phyloP scores from a whole-genome alignment of 2,888 invertebrate species.

The Tachina grossa region DNA sequence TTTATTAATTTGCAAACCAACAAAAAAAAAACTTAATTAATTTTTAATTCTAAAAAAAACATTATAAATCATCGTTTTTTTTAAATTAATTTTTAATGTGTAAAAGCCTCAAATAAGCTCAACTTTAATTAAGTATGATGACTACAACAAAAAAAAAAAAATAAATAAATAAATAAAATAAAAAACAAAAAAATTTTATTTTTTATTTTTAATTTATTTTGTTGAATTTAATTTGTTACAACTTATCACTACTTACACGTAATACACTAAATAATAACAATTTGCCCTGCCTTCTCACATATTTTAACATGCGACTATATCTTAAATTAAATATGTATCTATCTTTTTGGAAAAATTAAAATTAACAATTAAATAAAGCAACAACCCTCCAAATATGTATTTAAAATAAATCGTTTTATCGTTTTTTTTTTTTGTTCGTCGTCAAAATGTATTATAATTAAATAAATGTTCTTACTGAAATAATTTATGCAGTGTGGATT shows the following conservation, averaged over 20 bases:
- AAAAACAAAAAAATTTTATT: conserved; percentile 6
- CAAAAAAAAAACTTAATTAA: conserved; percentile 57
- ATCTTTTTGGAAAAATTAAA: conserved; percentile 32
- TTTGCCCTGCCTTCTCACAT: conserved; percentile 44
- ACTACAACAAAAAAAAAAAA: conserved; percentile 49
- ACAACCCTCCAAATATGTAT: conserved; percentile 53
- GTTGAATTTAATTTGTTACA: conserved; percentile 70
- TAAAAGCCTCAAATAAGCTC: conserved; percentile 66
- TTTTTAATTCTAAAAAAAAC: conserved; percentile 47
- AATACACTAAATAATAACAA: conserved; percentile 37
- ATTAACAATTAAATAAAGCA: conserved; percentile 14
- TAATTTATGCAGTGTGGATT: conserved; percentile 1
- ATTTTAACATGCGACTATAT: conserved; percentile 37
- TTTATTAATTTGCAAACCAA: conserved; percentile 50
- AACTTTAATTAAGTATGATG: conserved; percentile 55
- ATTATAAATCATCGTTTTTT: conserved; percentile 47
- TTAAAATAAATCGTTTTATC: conserved; percentile 40
- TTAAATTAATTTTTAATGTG: conserved; percentile 47
- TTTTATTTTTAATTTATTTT: conserved; percentile 61
- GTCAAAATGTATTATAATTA: conserved; percentile 6
- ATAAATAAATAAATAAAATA: conserved; percentile 13
- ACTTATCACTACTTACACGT: conserved; percentile 56
- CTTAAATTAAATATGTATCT: conserved; percentile 13
- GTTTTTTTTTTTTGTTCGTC: conserved; percentile 67
- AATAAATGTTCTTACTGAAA: background rate